Evolutionary conservation across 2,797 vertebrate species (phyloP), one percentile per base, ranked within the genome.

Genomic region (Galagoides demidoff): DNA sequence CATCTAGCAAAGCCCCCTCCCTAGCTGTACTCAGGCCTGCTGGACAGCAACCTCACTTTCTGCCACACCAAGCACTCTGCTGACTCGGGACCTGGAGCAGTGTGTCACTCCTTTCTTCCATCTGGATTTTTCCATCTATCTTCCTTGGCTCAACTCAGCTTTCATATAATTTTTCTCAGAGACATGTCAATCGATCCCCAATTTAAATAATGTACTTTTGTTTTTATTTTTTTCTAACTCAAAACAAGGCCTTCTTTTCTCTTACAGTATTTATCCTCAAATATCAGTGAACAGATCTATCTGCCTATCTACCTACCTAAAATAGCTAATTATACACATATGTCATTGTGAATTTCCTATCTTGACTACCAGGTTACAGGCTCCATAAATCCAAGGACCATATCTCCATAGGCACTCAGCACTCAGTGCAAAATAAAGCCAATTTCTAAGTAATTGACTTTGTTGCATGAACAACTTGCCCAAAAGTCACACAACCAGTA

Each of bases 91-190:
- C 17, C 14, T 22, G 39, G 7, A 17, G 1, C 13, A n/a, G 25
- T 11, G 27, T 86, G 5, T 70, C 37, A 34, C 9, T 70, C 52
- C 7, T 19, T 77, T 27, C 39, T 19, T 77, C n/a, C 39, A 0
- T 13, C 31, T 66, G 37, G 12, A 79, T 52, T 10, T 12, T 6
- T 4, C 2, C n/a, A 34, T 45, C 14, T 1, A 29, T 23, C 29
- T 66, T 37, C 43, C 71, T 59, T 20, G 4, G 10, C 6, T 74
- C 64, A 45, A 25, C 17, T 73, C 29, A 45, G 17, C 7, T 31
- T 79, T 85, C n/a, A 25, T 34, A 63, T 66, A 9, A 45, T 49
- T 71, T 90, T 91, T 61, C 49, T 91, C 59, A 66, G 27, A 73
- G 27, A 73, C 2, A 0, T 37, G 17, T 14, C 7, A 16, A 29